Evolutionary conservation across 2,113 vertebrate species (phyloP).

Genomic region (Lutjanus erythropterus): DNA sequence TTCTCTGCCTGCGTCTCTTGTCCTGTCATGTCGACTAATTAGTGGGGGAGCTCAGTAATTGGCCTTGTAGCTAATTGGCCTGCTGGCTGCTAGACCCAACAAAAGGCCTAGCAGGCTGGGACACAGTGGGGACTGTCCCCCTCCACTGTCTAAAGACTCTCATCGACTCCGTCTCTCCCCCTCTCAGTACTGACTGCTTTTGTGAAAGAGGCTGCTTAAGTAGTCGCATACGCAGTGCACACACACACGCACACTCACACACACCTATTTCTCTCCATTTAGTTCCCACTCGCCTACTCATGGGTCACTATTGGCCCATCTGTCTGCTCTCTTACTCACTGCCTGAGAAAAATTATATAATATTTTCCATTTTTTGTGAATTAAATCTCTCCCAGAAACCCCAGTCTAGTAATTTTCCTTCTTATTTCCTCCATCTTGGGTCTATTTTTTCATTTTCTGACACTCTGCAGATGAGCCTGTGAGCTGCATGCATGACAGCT

Average conservation of each 20-base stretch:
- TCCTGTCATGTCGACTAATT: slow-evolving; percentile 83
- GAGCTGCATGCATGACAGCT: slow-evolving; percentile 11
- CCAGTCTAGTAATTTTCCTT: not conserved
- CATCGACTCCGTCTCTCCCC: slow-evolving; percentile 72
- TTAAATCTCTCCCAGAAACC: not conserved
- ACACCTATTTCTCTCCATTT: slow-evolving; percentile 40
- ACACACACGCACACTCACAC: slow-evolving; percentile 17
- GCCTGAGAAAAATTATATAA: slow-evolving; percentile 2
- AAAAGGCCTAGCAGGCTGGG: slow-evolving; percentile 69
- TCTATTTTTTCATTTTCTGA: slow-evolving; percentile 21
- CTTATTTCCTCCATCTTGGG: slow-evolving; percentile 8
- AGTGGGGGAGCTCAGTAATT: slow-evolving; percentile 80
- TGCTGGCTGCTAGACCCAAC: slow-evolving; percentile 79
- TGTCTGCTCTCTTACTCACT: slow-evolving; percentile 8
- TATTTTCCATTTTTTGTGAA: not conserved
- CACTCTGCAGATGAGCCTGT: slow-evolving; percentile 23
- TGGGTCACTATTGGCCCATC: slow-evolving; percentile 18
- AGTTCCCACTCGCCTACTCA: slow-evolving; percentile 44
- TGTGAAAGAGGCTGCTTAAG: slow-evolving; percentile 68
- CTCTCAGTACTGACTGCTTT: slow-evolving; percentile 66
- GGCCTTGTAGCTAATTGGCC: slow-evolving; percentile 84
- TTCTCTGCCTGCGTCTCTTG: slow-evolving; percentile 73
- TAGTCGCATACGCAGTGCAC: slow-evolving; percentile 18
- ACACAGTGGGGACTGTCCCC: slow-evolving; percentile 75
- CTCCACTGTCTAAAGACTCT: slow-evolving; percentile 77